Evolutionary conservation across 64 coral and sea anemone genomes (phyloP).

Genomic region (Anthopleura sola): DNA sequence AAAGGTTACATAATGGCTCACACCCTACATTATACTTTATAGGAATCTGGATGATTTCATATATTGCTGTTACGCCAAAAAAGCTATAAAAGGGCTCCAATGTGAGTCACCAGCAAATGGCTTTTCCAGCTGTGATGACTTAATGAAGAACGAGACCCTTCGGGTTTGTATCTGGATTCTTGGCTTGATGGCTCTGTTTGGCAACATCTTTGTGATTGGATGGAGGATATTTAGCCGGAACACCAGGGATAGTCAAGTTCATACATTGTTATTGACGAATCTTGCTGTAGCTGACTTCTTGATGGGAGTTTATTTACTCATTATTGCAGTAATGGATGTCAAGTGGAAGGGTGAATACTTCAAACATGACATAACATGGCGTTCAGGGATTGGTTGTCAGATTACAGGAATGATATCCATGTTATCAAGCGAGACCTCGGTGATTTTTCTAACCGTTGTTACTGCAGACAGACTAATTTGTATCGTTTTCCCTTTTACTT

Average conservation of each 20-base stretch:
- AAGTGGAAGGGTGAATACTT: slow-evolving; percentile 38
- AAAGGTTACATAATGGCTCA: too few relatives aligned
- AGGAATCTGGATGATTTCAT: slow-evolving; percentile 32
- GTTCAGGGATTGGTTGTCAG: slow-evolving; percentile 23
- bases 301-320: slow-evolving; percentile 35
- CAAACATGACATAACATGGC: slow-evolving; percentile 34
- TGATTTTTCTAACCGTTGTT: slow-evolving; percentile 16
- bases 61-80: slow-evolving; percentile 41
- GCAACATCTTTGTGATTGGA: slow-evolving; percentile 30
- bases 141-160: slow-evolving; percentile 31
- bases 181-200: slow-evolving; percentile 12
- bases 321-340: slow-evolving; percentile 16
- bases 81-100: background rate
- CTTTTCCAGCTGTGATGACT: slow-evolving; percentile 44
- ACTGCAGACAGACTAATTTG: slow-evolving; percentile 24
- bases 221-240: background rate
- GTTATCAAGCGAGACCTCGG: slow-evolving; percentile 27
- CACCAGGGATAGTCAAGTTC: background rate
- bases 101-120: slow-evolving; percentile 2
- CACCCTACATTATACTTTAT: background rate
- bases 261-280: slow-evolving; percentile 23
- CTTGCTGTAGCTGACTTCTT: slow-evolving; percentile 31
- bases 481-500: slow-evolving; percentile 25
- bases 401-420: slow-evolving; percentile 29
- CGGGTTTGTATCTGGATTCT: slow-evolving; percentile 22